phyloP scores from a whole-genome alignment of 2,113 vertebrate genomes.

The Leptobrachium leishanense region DNA sequence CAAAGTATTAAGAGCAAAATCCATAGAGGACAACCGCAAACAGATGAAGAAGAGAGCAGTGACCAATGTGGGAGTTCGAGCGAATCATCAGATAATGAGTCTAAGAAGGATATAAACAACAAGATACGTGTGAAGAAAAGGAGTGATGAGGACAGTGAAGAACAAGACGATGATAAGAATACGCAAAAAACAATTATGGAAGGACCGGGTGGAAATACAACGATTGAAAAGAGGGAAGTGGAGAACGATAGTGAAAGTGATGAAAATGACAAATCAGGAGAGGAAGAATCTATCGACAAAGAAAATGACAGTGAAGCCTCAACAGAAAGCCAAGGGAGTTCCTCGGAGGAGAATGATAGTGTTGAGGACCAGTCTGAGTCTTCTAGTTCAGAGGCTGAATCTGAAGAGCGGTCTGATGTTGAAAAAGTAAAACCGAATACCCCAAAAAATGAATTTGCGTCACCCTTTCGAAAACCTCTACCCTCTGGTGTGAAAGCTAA shows the following conservation, averaged over 20 bases:
- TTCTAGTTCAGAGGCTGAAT: conserved; percentile 46
- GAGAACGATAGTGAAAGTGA: background rate
- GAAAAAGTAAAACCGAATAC: background rate
- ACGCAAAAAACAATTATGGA: background rate
- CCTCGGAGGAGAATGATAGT: background rate
- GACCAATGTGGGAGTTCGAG: conserved; percentile 9
- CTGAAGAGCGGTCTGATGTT: conserved; percentile 49
- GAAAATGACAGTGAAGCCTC: background rate
- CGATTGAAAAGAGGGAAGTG: background rate
- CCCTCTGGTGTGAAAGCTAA: conserved; percentile 44
- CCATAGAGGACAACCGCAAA: background rate
- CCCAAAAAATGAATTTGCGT: background rate
- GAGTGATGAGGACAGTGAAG: background rate
- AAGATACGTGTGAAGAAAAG: background rate
- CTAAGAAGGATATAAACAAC: background rate
- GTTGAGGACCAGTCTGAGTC: background rate
- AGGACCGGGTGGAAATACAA: background rate
- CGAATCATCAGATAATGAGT: conserved; percentile 23
- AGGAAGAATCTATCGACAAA: background rate
- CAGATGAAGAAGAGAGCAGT: background rate
- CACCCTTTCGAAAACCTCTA: conserved; percentile 26
- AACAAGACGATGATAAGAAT: background rate
- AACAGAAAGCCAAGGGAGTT: background rate
- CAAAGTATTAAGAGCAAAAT: conserved; percentile 9
- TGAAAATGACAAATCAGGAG: background rate